Base-by-base conservation (phyloP, 35 echinoderm and acorn worm species). In the Diadema setosum region DNA sequence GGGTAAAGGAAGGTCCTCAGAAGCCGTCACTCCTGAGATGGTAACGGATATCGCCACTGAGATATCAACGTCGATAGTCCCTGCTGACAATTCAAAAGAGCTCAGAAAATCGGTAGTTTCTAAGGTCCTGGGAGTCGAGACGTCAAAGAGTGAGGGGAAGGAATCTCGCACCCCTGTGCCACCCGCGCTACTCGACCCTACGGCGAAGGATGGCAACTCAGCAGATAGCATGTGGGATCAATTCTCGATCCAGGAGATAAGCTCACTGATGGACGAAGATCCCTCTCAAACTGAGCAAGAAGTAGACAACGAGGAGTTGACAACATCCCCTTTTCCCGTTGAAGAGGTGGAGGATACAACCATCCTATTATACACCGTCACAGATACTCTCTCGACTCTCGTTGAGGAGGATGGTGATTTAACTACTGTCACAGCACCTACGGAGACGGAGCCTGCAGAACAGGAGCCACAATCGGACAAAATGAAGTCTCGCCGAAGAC, bases 321-420 rank as follows among this genome's bases (percentile, higher is more conserved):
- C 17, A 36, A 78, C 73, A 32, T 8, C 69, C n/a, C 15, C 29
- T 8, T 46, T 27, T 0, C 33, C 46, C 6, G 45, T 27, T 29
- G 31, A 43, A 86, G 39, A 42, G 2, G 12, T 65, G 6, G 21
- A 65, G 2, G 61, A 8, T 55, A 35, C 14, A 31, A 76, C 46
- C 23, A 58, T 39, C 33, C 43, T 45, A 31, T 30, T 35, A 55
- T 83, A 14, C 46, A 91, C 44, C 17, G 82, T 91, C 64, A 91
- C 89, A 35, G 89, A 91, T 14, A 17, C 86, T 4, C 20, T 86
- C 2, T 85, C 89, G 5, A 84, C 89, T 39, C 21, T 91, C 8
- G 48, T 91, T 8, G 65, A 85, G 26, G 44, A 31, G 15, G 39
- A 58, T 17, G 82, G 42, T 37, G 43, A 60, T 3, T 20, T 23